Conservation (phyloP, 2,888 invertebrate genomes). For the Oscheius sp. region DNA sequence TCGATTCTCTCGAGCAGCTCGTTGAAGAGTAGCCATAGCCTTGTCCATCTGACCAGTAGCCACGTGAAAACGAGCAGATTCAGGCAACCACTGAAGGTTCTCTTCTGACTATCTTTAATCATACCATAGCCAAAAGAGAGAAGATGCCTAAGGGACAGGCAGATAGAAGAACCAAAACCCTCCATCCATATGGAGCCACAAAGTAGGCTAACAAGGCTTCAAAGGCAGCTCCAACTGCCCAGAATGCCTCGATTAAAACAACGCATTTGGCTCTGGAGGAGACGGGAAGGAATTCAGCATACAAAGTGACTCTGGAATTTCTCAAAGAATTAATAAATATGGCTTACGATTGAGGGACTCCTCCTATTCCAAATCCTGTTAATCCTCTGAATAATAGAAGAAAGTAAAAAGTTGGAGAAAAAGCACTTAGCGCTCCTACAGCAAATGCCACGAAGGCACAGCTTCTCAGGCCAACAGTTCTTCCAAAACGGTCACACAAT, state of each 20-base stretch:
- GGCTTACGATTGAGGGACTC: constrained; percentile 94
- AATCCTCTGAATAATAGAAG: constrained; percentile 87
- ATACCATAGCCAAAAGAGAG: constrained; percentile 66
- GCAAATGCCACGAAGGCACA: constrained; percentile 89
- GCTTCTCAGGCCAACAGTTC: constrained; percentile 79
- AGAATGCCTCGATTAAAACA: constrained; percentile 92
- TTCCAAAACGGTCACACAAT: constrained; percentile 79
- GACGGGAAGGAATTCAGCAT: constrained; percentile 92
- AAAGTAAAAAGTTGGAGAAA: constrained; percentile 91
- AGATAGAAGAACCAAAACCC: constrained; percentile 89
- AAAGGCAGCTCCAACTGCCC: constrained; percentile 92
- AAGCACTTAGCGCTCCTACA: constrained; percentile 87
- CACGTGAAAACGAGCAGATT: constrained; percentile 88
- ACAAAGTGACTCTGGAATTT: constrained; percentile 84
- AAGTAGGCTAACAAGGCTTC: constrained; percentile 88
- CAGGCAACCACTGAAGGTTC: constrained; percentile 85
- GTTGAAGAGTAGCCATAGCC: constrained; percentile 81
- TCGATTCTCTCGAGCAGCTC: constrained; percentile 86
- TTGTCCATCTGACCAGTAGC: constrained; percentile 86
- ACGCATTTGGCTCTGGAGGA: constrained; percentile 93
- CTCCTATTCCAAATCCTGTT: constrained; percentile 94
- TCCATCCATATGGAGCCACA: constrained; percentile 87
- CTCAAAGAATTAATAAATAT: not conserved
- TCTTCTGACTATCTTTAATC: constrained; percentile 61
- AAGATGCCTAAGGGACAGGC: constrained; percentile 87